A percentile compares a stretch with the other conserved stretches of the same genome.
Conservation (phyloP, 2,888 invertebrate genomes). For the Dichetophora obliterata region DNA sequence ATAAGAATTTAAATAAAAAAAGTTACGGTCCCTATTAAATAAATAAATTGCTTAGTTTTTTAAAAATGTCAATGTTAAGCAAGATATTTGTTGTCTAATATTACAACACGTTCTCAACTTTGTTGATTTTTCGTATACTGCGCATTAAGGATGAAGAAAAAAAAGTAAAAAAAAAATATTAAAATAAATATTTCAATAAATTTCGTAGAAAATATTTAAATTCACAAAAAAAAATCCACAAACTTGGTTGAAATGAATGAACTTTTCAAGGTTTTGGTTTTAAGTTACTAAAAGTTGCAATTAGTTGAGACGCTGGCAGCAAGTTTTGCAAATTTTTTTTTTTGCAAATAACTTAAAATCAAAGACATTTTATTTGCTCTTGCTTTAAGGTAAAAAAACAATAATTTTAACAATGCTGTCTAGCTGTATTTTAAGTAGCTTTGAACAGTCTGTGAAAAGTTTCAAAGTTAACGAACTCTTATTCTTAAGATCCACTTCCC, state of each 20-base stretch:
- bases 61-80: not conserved
- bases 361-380: not conserved
- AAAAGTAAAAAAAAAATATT: not conserved
- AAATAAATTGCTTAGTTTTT: constrained; percentile 13
- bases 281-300: not conserved
- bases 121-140: constrained; percentile 16
- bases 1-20: not conserved
- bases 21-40: not conserved
- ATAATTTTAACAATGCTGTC: too few relatives aligned
- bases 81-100: constrained; percentile 26
- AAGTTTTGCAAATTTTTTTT: not conserved
- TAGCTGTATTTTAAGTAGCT: too few relatives aligned
- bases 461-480: not conserved
- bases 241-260: constrained; percentile 19
- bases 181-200: not conserved
- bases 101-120: constrained; percentile 34
- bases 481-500: not conserved
- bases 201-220: constrained; percentile 18
- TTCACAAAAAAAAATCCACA: not conserved
- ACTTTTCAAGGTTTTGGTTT: constrained; percentile 41
- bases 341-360: not conserved
- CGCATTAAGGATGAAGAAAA: constrained; percentile 14
- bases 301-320: not conserved
- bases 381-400: not conserved
- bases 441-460: not conserved